These are phyloP conservation scores for Anticlea derivata DNA, from an alignment of 2,888 invertebrate genomes.

Conservation along the genomic window DNA sequence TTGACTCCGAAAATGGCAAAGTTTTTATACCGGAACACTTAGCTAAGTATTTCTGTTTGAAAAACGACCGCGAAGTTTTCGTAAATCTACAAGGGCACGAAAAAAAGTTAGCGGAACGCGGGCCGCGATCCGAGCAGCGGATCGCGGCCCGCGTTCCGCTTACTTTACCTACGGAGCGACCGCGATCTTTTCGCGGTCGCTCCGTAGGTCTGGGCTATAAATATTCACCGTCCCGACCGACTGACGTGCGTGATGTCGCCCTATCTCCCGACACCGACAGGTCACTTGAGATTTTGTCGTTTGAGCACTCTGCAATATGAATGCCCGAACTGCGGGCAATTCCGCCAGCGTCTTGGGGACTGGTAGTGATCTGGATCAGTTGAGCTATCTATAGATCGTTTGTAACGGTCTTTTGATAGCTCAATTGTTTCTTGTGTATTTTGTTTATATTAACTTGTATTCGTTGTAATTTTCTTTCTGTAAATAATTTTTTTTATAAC, in stretches of 20 bases:
- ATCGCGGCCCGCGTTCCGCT: too few species aligned
- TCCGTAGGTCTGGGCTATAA: conserved; percentile 43
- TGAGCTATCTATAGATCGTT: too few species aligned
- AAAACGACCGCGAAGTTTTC: conserved; percentile 26
- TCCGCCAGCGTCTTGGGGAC: too few species aligned
- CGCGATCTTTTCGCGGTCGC: conserved; percentile 14
- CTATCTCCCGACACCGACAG: conserved; percentile 39
- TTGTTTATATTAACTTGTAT: too few species aligned
- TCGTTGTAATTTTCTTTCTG: too few species aligned
- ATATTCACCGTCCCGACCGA: conserved; percentile 45
- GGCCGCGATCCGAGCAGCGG: conserved; percentile 11
- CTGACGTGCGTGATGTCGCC: conserved; percentile 31
- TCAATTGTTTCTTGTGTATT: too few species aligned
- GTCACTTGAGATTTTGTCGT: conserved; percentile 34
- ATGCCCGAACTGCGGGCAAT: conserved; percentile 3
- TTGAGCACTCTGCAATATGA: conserved; percentile 28
- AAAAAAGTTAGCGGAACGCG: conserved; percentile 26
- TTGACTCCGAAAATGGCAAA: conserved; percentile 3
- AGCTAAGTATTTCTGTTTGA: conserved; percentile 24
- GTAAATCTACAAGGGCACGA: conserved; percentile 25
- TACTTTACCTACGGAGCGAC: too few species aligned
- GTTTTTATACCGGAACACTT: conserved; percentile 22
- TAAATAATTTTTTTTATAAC: too few species aligned
- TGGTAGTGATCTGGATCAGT: too few species aligned
- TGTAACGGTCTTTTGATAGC: too few species aligned